These are phyloP conservation scores for Felis catus DNA, from an alignment of 2,113 vertebrate genomes.

Conservation along the genomic window DNA sequence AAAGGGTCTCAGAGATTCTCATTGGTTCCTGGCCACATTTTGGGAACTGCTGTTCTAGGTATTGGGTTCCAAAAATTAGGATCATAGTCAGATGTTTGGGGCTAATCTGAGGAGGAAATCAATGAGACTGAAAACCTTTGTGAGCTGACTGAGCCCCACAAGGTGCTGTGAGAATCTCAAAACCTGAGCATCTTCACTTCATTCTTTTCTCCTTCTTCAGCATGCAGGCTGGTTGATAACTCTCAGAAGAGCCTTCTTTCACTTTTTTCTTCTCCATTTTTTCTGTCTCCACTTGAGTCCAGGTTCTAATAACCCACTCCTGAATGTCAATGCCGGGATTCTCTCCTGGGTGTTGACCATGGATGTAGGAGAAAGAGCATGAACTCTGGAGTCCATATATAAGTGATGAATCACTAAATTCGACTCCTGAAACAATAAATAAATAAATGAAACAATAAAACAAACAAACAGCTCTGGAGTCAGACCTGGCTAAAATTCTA, in stretches of 20 bases:
- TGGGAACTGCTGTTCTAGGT: not conserved
- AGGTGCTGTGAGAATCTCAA: not conserved
- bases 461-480: not conserved
- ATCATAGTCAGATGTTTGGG: not conserved
- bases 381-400: not conserved
- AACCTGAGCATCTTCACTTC: not conserved
- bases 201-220: not conserved
- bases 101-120: not conserved
- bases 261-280: not conserved
- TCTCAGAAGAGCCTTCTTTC: not conserved
- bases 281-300: not conserved
- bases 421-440: too few relatives aligned
- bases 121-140: not conserved
- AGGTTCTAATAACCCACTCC: not conserved
- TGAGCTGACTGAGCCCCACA: not conserved
- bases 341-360: not conserved
- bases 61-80: not conserved
- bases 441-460: too few relatives aligned
- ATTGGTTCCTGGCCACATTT: not conserved
- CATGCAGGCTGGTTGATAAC: fast-evolving
- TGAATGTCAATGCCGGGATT: not conserved
- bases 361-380: not conserved
- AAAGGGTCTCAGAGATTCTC: not conserved
- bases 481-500: not conserved
- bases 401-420: too few relatives aligned